phyloP scores from a whole-genome alignment of 2,888 invertebrate genomes.

The Protophormia terraenovae region DNA sequence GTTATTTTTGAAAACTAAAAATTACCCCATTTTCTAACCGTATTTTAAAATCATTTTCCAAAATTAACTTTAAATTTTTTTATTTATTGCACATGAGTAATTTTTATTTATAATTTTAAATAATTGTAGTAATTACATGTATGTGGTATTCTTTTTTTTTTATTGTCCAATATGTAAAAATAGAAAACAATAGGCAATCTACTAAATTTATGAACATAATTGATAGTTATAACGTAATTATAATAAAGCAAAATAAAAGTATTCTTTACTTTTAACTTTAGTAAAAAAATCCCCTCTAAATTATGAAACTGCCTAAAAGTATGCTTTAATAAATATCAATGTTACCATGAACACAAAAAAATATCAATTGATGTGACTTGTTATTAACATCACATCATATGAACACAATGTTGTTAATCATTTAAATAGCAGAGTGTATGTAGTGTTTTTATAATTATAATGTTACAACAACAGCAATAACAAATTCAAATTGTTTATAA shows the following conservation, averaged over 20 bases:
- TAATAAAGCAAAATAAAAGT: too few species aligned
- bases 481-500: constrained; percentile 4
- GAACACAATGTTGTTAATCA: background rate
- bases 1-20: background rate
- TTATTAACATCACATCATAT: background rate
- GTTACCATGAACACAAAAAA: background rate
- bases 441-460: background rate
- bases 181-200: too few species aligned
- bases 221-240: too few species aligned
- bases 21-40: background rate
- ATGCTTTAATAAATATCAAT: background rate
- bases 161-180: too few species aligned
- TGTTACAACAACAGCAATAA: background rate
- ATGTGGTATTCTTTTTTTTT: too few species aligned
- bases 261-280: too few species aligned
- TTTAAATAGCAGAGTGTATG: background rate
- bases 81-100: background rate
- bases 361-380: background rate
- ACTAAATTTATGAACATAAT: too few species aligned
- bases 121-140: too few species aligned
- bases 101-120: too few species aligned
- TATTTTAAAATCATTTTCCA: background rate
- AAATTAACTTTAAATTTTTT: background rate
- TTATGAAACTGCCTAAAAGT: constrained; percentile 23
- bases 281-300: background rate